These are phyloP conservation scores for Drosophila neocordata DNA, from an alignment of 1,140 invertebrate genomes.

Conservation along the genomic window DNA sequence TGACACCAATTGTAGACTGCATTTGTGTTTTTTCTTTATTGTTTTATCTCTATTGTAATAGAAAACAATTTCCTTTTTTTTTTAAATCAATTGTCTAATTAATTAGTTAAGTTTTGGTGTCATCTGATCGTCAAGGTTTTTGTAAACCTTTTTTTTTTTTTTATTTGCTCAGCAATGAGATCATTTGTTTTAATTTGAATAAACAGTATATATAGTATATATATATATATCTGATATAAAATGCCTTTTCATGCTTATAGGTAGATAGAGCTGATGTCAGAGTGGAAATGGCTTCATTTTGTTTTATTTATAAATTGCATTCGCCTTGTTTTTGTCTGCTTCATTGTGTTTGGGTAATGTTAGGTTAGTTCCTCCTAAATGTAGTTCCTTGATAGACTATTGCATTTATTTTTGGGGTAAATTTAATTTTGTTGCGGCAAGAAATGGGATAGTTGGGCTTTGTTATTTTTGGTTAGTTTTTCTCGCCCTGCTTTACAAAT, in stretches of 20 bases:
- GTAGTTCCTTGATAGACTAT: constrained; percentile 37
- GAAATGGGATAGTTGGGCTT: constrained; percentile 28
- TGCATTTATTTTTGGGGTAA: not conserved
- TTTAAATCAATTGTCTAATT: constrained; percentile 16
- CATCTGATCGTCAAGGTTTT: constrained; percentile 5
- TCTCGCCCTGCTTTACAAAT: constrained; percentile 69
- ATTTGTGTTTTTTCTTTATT: not conserved
- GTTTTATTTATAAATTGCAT: constrained; percentile 71
- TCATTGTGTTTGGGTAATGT: not conserved
- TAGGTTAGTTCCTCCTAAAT: constrained; percentile 29
- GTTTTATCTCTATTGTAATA: not conserved
- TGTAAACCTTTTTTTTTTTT: not conserved
- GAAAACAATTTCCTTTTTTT: constrained; percentile 23
- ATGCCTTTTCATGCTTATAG: constrained; percentile 36
- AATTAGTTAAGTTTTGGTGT: constrained; percentile 9
- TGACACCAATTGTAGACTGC: not conserved
- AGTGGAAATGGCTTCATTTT: constrained; percentile 69
- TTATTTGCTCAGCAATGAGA: constrained; percentile 39
- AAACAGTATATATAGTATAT: not conserved
- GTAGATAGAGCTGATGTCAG: constrained; percentile 70
- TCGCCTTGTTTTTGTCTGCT: constrained; percentile 42
- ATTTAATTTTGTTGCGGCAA: constrained; percentile 13
- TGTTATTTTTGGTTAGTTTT: constrained; percentile 51
- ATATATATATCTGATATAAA: not conserved
- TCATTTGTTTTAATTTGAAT: constrained; percentile 32